Percentiles rank a stretch among this genome's conserved stretches.
Evolutionary conservation across 2,113 vertebrate genomes (phyloP).

Genomic region (Cariama cristata): DNA sequence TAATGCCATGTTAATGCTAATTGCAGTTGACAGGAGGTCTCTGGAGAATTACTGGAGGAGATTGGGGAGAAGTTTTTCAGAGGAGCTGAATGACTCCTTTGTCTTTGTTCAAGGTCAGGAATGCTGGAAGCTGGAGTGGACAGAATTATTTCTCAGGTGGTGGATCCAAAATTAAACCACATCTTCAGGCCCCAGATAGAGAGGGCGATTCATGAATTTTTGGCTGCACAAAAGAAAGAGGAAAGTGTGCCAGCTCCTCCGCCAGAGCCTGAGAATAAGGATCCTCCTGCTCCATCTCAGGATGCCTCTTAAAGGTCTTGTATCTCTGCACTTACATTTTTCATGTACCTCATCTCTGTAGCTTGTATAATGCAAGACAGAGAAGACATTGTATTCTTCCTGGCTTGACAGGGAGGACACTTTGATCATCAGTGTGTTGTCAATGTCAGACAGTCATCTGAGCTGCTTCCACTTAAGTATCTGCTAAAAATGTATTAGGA

Average conservation of each 20-base stretch:
- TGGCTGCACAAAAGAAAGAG: constrained; percentile 83
- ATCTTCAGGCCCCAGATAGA: constrained; percentile 95
- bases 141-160: constrained; percentile 97
- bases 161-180: constrained; percentile 89
- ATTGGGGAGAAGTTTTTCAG: constrained; percentile 43
- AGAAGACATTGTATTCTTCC: neutral
- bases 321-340: neutral
- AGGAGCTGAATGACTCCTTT: constrained; percentile 80
- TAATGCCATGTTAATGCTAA: constrained; percentile 65
- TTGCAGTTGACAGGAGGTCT: constrained; percentile 79
- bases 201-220: constrained; percentile 92
- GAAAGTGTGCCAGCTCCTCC: constrained; percentile 79
- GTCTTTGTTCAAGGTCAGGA: constrained; percentile 90
- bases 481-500: constrained; percentile 39
- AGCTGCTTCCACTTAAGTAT: neutral
- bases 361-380: neutral
- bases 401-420: neutral
- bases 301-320: constrained; percentile 87
- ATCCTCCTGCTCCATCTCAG: constrained; percentile 80
- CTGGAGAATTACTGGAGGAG: constrained; percentile 33
- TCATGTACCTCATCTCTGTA: neutral
- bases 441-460: neutral
- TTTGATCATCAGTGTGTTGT: constrained; percentile 8
- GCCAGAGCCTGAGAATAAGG: constrained; percentile 85
- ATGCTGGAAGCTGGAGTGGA: constrained; percentile 93